These are phyloP conservation scores for Hypomecis punctinalis DNA, from an alignment of 2,888 invertebrate species.

Conservation along the genomic window DNA sequence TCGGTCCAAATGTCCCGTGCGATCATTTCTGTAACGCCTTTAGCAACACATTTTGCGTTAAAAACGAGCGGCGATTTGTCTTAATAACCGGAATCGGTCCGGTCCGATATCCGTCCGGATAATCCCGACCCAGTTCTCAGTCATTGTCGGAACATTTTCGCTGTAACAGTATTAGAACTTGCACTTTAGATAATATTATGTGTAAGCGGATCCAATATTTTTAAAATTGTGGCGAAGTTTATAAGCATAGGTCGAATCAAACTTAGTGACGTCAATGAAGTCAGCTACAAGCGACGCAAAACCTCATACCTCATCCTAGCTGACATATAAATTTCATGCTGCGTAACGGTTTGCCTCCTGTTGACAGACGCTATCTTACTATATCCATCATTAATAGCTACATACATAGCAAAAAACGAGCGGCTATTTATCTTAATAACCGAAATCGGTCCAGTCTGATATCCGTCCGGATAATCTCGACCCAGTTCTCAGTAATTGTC, in stretches of 20 bases:
- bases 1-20: slow-evolving; percentile 29
- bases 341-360: no score
- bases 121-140: slow-evolving; percentile 63
- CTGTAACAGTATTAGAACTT: slow-evolving; percentile 10
- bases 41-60: slow-evolving; percentile 58
- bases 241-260: no score
- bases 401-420: slow-evolving; percentile 66
- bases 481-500: slow-evolving; percentile 66
- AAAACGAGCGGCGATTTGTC: slow-evolving; percentile 71
- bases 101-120: slow-evolving; percentile 58
- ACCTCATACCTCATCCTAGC: no score
- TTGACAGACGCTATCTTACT: no score
- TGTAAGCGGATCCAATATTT: no score
- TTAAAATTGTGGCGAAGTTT: no score
- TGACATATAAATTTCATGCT: no score
- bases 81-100: slow-evolving; percentile 66
- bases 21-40: slow-evolving; percentile 38
- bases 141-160: slow-evolving; percentile 57
- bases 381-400: slow-evolving; percentile 26
- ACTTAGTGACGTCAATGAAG: no score
- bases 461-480: slow-evolving; percentile 62
- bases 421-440: slow-evolving; percentile 72
- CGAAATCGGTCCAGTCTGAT: slow-evolving; percentile 57
- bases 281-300: no score
- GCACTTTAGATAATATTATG: neutral